Base-by-base conservation (phyloP, 1,140 invertebrate species). In the Zaprionus gabonicus region DNA sequence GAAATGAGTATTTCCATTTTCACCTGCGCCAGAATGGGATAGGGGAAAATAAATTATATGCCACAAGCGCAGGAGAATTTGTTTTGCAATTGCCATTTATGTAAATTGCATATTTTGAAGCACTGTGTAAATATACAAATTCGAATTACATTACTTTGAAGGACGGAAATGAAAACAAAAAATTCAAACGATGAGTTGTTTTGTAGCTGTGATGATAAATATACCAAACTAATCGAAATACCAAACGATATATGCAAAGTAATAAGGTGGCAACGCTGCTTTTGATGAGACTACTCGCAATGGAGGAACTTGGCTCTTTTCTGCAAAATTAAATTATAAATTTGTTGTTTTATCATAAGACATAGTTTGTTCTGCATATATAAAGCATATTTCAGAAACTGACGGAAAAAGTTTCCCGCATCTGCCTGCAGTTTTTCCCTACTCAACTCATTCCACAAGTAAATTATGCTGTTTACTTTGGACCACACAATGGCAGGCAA, bases 401-500 rank as follows among this genome's bases (percentile, higher is more conserved):
- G 28, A 28, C 53, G n/a, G 41, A 46, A 46, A 17, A 46, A 46
- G 41, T 46, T 46, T 46, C 41, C 41, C 41, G 41, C 41, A 46
- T 46, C n/a, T 17, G 41, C 41, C 41, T 17, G 41, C 41, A 44
- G 41, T n/a, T 44, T n/a, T 56, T 31, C 53, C 53, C 5, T 0
- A 15, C 20, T 55, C 25, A 15, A 25, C 41, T 46, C 36, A 20
- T 20, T 36, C 17, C 15, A 31, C 56, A n/a, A 36, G 28, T 1
- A 27, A 5, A 15, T 66, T 67, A n/a, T 31, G 9, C 13, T 17
- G 57, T 27, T 58, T 56, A 27, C 60, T 36, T 12, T 46, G n/a
- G 3, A 55, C 27, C 46, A 25, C 36, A 77, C 70, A 77, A 77
- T 57, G 41, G 44, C 27, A 13, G 46, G 56, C 31, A 44, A 71